A percentile compares a stretch with the other conserved stretches of the same genome.
Evolutionary conservation across 2,797 vertebrate genomes (phyloP).

Genomic region (Myotis pilosus): DNA sequence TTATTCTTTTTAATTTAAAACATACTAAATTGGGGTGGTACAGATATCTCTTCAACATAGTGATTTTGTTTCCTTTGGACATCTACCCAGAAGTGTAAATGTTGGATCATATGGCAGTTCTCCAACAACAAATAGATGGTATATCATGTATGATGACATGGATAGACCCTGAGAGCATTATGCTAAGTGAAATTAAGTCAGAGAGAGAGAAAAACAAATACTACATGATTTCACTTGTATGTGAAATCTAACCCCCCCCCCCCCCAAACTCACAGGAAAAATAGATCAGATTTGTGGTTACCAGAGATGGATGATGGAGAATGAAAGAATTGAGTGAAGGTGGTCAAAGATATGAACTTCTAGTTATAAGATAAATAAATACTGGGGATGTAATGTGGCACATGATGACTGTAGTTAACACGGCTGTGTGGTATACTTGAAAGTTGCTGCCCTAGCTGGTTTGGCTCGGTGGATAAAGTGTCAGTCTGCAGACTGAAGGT

Average conservation of each 20-base stretch:
- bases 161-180: not conserved
- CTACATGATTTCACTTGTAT: not conserved
- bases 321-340: not conserved
- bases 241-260: not conserved
- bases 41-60: not conserved
- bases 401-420: not conserved
- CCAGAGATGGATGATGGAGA: not conserved
- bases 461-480: too few relatives aligned
- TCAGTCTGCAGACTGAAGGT: too few relatives aligned
- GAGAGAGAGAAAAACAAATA: too few relatives aligned
- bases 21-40: not conserved
- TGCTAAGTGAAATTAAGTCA: too few relatives aligned
- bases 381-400: not conserved
- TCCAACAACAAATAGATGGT: not conserved
- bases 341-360: not conserved
- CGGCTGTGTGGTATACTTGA: not conserved
- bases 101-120: not conserved
- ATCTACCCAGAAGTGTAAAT: not conserved
- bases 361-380: not conserved
- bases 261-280: not conserved
- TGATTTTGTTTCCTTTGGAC: not conserved
- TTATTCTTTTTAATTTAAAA: conserved; percentile 18
- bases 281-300: not conserved
- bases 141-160: not conserved
- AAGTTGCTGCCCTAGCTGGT: not conserved